These are phyloP conservation scores for Ichneumoninae sp. DNA, from an alignment of 2,888 invertebrate species.

Conservation along the genomic window DNA sequence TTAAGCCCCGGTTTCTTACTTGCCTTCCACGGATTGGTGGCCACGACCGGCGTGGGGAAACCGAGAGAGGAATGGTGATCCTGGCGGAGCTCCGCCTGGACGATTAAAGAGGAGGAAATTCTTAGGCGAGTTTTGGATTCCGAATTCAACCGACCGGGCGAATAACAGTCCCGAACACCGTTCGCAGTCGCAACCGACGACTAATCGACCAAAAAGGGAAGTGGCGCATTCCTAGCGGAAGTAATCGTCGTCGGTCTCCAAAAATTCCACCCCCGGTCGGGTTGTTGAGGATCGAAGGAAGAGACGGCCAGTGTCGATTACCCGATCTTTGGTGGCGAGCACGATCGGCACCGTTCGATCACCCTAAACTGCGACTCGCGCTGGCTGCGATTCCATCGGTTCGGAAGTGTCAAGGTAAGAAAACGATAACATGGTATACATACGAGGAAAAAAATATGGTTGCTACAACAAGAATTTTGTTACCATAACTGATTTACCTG, in stretches of 20 bases:
- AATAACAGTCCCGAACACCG: constrained; percentile 52
- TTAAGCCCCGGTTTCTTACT: constrained; percentile 79
- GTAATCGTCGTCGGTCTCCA: constrained; percentile 71
- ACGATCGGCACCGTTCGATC: too few relatives aligned
- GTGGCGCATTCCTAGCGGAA: constrained; percentile 78
- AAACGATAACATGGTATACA: too few relatives aligned
- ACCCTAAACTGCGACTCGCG: too few relatives aligned
- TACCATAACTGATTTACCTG: too few relatives aligned
- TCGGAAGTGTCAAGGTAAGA: background rate
- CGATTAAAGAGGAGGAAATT: constrained; percentile 82
- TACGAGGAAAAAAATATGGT: too few relatives aligned
- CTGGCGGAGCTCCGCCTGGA: constrained; percentile 58
- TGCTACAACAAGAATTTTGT: too few relatives aligned
- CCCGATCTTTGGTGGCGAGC: too few relatives aligned
- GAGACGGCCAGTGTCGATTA: too few relatives aligned
- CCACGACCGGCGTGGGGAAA: constrained; percentile 29
- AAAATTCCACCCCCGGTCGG: constrained; percentile 8
- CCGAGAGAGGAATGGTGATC: constrained; percentile 47
- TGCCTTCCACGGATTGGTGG: constrained; percentile 64
- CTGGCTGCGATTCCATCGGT: background rate
- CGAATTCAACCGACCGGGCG: constrained; percentile 59
- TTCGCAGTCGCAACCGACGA: constrained; percentile 75
- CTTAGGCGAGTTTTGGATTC: constrained; percentile 70
- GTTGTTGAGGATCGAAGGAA: background rate
- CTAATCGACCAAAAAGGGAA: constrained; percentile 80